These are phyloP conservation scores for Rhagoletis zephyria DNA, from an alignment of 1,140 invertebrate species.

Conservation along the genomic window DNA sequence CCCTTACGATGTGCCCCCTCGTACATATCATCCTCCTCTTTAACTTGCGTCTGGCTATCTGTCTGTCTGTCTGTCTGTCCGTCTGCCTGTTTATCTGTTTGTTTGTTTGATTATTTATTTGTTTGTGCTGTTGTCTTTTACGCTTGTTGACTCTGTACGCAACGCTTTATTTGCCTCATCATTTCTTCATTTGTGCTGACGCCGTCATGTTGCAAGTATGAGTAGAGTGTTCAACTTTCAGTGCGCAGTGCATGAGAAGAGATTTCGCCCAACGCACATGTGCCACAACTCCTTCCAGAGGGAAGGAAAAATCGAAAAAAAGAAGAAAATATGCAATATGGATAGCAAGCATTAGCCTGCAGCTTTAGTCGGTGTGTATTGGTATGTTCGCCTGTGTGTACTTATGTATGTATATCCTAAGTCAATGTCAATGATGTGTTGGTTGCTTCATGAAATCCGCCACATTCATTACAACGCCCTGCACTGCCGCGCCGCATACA, in stretches of 20 bases:
- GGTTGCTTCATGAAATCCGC: conserved; percentile 48
- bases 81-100: neutral
- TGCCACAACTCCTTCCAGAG: neutral
- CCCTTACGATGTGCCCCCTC: conserved; percentile 33
- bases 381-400: neutral
- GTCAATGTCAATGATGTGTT: conserved; percentile 33
- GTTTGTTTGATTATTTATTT: conserved; percentile 21
- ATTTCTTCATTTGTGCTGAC: conserved; percentile 38
- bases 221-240: neutral
- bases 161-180: conserved; percentile 44
- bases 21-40: conserved; percentile 25
- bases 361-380: neutral
- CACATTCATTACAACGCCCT: conserved; percentile 31
- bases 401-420: neutral
- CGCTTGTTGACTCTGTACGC: conserved; percentile 21
- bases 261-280: neutral
- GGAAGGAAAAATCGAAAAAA: neutral
- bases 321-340: neutral
- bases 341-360: neutral
- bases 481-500: neutral
- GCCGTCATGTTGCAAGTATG: conserved; percentile 40
- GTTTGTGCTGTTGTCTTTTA: conserved; percentile 34
- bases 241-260: neutral
- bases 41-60: neutral
- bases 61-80: neutral